phyloP scores from a whole-genome alignment of 92 coral and sea anemone genomes.

The Epizoanthus stellaris region DNA sequence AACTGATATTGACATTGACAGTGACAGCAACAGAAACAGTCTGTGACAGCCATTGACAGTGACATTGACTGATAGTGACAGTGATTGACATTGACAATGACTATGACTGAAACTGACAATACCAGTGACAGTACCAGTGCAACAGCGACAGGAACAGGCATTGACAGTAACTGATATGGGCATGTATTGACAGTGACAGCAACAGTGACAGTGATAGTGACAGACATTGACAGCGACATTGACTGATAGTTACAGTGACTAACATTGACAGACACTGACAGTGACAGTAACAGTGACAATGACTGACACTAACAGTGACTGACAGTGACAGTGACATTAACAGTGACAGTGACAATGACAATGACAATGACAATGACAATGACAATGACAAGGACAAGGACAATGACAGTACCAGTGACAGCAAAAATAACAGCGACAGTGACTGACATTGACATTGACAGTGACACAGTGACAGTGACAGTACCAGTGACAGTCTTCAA shows the following conservation, averaged over 20 bases:
- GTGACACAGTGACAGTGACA: background rate
- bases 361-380: background rate
- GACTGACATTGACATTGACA: background rate
- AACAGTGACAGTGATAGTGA: background rate
- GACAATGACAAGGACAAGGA: background rate
- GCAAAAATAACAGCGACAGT: too few relatives aligned
- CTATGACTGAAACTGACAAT: background rate
- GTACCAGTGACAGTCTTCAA: background rate
- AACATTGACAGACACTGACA: background rate
- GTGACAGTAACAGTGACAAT: background rate
- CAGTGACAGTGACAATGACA: background rate
- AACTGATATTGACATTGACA: background rate
- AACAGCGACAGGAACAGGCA: background rate
- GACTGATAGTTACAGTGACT: too few relatives aligned
- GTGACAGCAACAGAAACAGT: too few relatives aligned
- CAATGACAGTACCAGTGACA: background rate
- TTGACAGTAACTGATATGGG: background rate
- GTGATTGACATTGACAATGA: background rate
- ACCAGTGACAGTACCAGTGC: background rate
- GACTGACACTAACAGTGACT: background rate
- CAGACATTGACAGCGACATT: background rate
- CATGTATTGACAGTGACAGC: too few relatives aligned
- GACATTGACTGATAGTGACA: too few relatives aligned
- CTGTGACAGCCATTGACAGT: too few relatives aligned
- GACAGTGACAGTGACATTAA: background rate